Percentiles rank a stretch among this genome's conserved stretches.
phyloP scores from a whole-genome alignment of 2,888 invertebrate genomes.

The Busseola fusca region DNA sequence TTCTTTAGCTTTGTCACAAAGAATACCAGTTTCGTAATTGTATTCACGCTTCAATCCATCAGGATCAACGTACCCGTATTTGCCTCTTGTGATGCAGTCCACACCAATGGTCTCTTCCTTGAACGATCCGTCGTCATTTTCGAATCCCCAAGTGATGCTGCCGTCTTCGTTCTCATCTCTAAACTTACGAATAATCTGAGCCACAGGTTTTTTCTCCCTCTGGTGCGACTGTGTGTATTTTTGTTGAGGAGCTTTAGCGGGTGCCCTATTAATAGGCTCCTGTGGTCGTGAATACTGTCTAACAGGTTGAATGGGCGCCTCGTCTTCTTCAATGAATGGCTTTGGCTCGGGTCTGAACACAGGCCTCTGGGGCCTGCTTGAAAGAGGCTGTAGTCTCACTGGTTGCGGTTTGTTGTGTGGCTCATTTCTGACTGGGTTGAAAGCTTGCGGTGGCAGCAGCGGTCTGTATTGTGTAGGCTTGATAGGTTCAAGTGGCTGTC shows the following conservation, averaged over 20 bases:
- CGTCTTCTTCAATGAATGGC: conserved; percentile 84
- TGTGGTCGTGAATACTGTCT: conserved; percentile 85
- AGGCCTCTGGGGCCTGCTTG: conserved; percentile 86
- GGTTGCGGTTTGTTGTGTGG: conserved; percentile 80
- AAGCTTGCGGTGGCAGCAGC: conserved; percentile 76
- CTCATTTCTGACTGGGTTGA: conserved; percentile 81
- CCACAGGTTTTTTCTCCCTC: conserved; percentile 91
- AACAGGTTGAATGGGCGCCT: conserved; percentile 81
- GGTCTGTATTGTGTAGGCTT: conserved; percentile 86
- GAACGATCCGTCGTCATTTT: conserved; percentile 96
- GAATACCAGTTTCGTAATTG: conserved; percentile 94
- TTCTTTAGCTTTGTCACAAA: conserved; percentile 90
- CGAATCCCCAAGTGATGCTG: conserved; percentile 96
- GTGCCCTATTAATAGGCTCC: conserved; percentile 78
- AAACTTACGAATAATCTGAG: conserved; percentile 92
- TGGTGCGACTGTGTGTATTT: conserved; percentile 80
- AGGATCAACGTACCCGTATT: conserved; percentile 95
- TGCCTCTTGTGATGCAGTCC: conserved; percentile 93
- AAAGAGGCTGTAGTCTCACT: conserved; percentile 83
- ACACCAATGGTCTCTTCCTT: conserved; percentile 95
- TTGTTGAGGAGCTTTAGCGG: conserved; percentile 81
- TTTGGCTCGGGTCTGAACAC: conserved; percentile 86
- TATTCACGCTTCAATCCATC: conserved; percentile 95
- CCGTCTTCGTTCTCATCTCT: conserved; percentile 94
- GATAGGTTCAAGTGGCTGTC: conserved; percentile 79